A percentile compares a stretch with the other conserved stretches of the same genome.
These are phyloP conservation scores for Myiotriccus ornatus DNA, from an alignment of 2,797 vertebrate genomes.

Conservation along the genomic window DNA sequence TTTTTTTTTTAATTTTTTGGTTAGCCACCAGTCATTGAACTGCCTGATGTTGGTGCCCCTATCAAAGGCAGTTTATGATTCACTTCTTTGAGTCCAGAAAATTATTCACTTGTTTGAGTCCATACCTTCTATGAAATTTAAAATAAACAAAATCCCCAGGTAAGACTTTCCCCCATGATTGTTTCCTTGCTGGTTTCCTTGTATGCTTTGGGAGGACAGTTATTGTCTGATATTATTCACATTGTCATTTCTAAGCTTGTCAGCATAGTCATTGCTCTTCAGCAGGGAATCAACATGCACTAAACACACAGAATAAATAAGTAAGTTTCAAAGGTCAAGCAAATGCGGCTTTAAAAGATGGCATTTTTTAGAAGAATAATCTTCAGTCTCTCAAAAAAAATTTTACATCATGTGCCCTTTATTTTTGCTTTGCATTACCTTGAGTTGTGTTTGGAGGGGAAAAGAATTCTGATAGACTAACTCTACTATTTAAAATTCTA, in stretches of 20 bases:
- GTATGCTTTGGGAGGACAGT: slow-evolving; percentile 75
- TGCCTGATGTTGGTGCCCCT: slow-evolving; percentile 74
- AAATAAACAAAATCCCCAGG: slow-evolving; percentile 69
- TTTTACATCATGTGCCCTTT: slow-evolving; percentile 66
- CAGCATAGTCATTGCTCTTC: slow-evolving; percentile 75
- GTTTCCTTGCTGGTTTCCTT: slow-evolving; percentile 76
- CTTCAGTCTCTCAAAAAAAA: slow-evolving; percentile 55
- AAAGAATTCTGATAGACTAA: slow-evolving; percentile 74
- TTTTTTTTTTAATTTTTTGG: not conserved
- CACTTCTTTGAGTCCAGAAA: too few species aligned
- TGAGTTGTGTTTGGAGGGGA: slow-evolving; percentile 55
- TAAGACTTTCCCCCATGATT: slow-evolving; percentile 72
- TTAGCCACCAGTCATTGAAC: slow-evolving; percentile 76
- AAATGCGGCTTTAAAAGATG: slow-evolving; percentile 69
- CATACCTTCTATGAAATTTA: slow-evolving; percentile 70
- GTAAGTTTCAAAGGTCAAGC: slow-evolving; percentile 67
- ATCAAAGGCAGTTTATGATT: slow-evolving; percentile 61
- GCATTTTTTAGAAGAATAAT: slow-evolving; percentile 52
- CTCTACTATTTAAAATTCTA: slow-evolving; percentile 77
- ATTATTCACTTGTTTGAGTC: slow-evolving; percentile 73
- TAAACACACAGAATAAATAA: slow-evolving; percentile 68
- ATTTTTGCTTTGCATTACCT: slow-evolving; percentile 74
- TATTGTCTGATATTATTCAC: slow-evolving; percentile 74
- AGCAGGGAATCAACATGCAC: slow-evolving; percentile 74
- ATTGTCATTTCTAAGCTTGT: slow-evolving; percentile 73